Percentiles rank a stretch among this genome's conserved stretches.
Evolutionary conservation across 2,797 vertebrate species (phyloP).

Genomic region (Tiaroga cobitis): DNA sequence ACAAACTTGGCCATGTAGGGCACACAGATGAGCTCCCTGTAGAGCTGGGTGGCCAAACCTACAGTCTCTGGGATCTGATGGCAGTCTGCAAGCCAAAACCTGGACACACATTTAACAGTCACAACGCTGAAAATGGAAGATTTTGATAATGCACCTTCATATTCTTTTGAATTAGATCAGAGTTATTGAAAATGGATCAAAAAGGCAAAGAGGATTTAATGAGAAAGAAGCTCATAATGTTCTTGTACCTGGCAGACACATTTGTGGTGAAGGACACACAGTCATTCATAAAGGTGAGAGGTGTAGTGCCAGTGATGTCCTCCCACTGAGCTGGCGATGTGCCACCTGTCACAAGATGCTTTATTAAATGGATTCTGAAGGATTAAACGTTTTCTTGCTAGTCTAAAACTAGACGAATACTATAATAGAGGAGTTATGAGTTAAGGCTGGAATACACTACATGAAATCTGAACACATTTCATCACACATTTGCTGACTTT

Average conservation of each 20-base stretch:
- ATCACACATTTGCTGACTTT: not conserved
- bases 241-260: constrained; percentile 93
- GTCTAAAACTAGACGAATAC: not conserved
- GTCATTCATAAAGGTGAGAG: constrained; percentile 93
- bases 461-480: no score
- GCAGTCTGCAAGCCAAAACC: constrained; percentile 99
- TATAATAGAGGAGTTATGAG: not conserved
- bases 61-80: constrained; percentile 97
- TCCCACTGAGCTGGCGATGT: constrained; percentile 99
- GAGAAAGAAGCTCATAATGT: not conserved
- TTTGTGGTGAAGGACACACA: constrained; percentile 99
- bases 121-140: not conserved
- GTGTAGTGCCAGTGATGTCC: constrained; percentile 98
- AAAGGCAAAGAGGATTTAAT: not conserved
- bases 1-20: constrained; percentile 99
- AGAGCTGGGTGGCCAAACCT: constrained; percentile 92
- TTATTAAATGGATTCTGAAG: constrained; percentile 9
- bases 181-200: not conserved
- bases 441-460: not conserved
- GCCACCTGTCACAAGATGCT: constrained; percentile 78
- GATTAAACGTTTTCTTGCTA: not conserved
- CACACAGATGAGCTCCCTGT: constrained; percentile 97
- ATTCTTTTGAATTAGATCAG: not conserved
- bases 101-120: constrained; percentile 60
- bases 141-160: not conserved